These are phyloP conservation scores for Tachypleus tridentatus DNA, from an alignment of 1,140 invertebrate species.

Conservation along the genomic window DNA sequence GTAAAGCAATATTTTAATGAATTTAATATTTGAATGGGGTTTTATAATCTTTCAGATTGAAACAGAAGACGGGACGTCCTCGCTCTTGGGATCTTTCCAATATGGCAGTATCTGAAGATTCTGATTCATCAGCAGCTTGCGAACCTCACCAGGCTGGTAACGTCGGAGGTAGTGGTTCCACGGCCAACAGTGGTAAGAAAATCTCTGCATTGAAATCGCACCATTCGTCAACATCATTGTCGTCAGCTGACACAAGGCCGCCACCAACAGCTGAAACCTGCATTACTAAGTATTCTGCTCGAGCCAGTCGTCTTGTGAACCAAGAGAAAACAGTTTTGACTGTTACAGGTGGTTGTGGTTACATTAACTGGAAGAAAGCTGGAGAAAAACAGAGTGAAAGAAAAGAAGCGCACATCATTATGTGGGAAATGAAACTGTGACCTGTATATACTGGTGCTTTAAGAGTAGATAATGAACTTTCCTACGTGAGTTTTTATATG, in stretches of 20 bases:
- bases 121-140: slow-evolving; percentile 56
- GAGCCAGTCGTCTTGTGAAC: slow-evolving; percentile 21
- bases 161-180: slow-evolving; percentile 1
- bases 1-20: background rate
- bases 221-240: background rate
- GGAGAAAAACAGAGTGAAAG: slow-evolving; percentile 24
- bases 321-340: slow-evolving; percentile 57
- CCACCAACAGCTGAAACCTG: background rate
- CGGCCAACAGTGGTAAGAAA: background rate
- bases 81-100: slow-evolving; percentile 69
- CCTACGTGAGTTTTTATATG: too few relatives aligned
- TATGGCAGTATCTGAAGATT: slow-evolving; percentile 63
- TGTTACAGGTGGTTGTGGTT: slow-evolving; percentile 73
- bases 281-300: background rate
- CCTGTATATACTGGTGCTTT: too few relatives aligned
- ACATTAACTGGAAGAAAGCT: slow-evolving; percentile 54
- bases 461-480: too few relatives aligned
- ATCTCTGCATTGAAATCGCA: background rate
- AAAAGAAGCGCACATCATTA: slow-evolving; percentile 66
- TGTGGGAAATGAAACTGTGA: slow-evolving; percentile 75
- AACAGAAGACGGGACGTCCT: slow-evolving; percentile 55
- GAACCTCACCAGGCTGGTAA: slow-evolving; percentile 31
- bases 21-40: slow-evolving; percentile 1
- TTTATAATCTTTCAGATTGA: slow-evolving; percentile 11
- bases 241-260: background rate